Evolutionary conservation across 2,888 invertebrate genomes (phyloP).

Genomic region (Ferrisia virgata): DNA sequence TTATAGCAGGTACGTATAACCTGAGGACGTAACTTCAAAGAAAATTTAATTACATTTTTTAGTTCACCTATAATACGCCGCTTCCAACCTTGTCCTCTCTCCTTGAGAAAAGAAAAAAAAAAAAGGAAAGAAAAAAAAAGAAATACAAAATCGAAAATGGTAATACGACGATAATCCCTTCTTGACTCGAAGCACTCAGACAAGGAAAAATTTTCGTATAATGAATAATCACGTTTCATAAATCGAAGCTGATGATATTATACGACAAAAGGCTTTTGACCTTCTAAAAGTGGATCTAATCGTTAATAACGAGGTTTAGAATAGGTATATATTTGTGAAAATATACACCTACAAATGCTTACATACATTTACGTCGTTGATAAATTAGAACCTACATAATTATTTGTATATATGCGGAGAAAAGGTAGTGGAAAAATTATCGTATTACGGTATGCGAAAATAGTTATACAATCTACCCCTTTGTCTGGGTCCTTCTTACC

Average conservation of each 20-base stretch:
- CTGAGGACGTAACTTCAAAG: no score
- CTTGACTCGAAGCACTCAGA: neutral
- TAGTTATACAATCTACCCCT: neutral
- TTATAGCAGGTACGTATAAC: no score
- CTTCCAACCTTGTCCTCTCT: neutral
- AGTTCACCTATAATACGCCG: neutral
- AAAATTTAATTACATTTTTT: neutral
- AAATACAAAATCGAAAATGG: neutral
- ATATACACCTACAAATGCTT: neutral
- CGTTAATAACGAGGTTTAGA: constrained; percentile 16
- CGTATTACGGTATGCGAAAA: neutral
- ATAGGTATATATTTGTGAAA: neutral
- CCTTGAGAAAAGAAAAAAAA: no score
- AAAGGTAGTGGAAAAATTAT: neutral
- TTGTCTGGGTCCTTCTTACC: neutral
- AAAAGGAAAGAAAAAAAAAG: no score
- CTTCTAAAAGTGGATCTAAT: neutral
- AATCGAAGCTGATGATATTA: neutral
- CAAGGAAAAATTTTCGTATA: neutral
- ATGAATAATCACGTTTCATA: neutral
- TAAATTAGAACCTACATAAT: neutral
- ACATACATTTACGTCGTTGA: neutral
- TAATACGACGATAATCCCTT: neutral
- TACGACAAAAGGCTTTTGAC: constrained; percentile 2
- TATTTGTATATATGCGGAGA: neutral